These are phyloP conservation scores for Piscicola geometra DNA, from an alignment of 2,888 invertebrate species.

Conservation along the genomic window DNA sequence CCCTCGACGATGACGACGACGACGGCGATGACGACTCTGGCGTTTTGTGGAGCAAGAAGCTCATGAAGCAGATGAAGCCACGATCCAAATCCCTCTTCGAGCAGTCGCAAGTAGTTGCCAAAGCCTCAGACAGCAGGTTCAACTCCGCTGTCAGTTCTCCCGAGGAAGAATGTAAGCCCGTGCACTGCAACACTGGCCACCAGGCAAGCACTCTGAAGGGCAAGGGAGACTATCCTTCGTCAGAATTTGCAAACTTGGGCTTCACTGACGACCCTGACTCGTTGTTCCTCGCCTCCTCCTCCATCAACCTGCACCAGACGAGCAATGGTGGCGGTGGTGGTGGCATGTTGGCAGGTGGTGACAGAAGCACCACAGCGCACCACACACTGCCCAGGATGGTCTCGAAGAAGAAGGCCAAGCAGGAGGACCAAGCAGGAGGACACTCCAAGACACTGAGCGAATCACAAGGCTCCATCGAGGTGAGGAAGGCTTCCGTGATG, in stretches of 20 bases:
- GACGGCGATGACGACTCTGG: constrained; percentile 26
- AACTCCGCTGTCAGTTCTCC: constrained; percentile 9
- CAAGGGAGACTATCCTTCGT: constrained; percentile 12
- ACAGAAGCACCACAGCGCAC: background rate
- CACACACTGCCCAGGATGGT: constrained; percentile 41
- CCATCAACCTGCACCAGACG: background rate
- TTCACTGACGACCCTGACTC: constrained; percentile 37
- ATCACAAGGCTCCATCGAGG: constrained; percentile 18
- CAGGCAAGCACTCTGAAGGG: background rate
- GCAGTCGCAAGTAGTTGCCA: constrained; percentile 15
- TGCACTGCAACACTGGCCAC: background rate
- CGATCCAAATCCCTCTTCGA: constrained; percentile 32
- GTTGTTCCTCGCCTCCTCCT: background rate
- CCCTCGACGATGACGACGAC: constrained; percentile 17
- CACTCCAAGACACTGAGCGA: constrained; percentile 10
- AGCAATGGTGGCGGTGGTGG: background rate
- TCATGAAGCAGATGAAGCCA: constrained; percentile 2
- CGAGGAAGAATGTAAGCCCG: constrained; percentile 3
- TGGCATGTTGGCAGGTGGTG: background rate
- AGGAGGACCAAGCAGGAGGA: background rate
- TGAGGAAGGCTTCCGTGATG: constrained; percentile 16
- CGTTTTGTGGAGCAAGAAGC: constrained; percentile 21
- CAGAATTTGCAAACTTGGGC: constrained; percentile 36
- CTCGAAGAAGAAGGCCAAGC: constrained; percentile 36
- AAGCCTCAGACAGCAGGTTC: background rate